These are phyloP conservation scores for Centropristis striata DNA, from an alignment of 2,113 vertebrate genomes.

Conservation along the genomic window DNA sequence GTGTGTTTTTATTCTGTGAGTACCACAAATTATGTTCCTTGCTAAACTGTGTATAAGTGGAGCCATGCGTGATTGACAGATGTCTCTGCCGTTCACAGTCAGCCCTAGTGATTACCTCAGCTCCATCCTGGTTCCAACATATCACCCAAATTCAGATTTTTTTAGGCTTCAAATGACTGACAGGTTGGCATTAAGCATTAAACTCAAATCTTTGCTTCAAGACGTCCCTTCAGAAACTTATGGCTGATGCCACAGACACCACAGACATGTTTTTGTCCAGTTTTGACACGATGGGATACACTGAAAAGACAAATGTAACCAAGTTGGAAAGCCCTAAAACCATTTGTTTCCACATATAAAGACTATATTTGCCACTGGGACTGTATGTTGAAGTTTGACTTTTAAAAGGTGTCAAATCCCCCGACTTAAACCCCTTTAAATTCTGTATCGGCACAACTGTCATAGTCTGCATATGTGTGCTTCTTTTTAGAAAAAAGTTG, in stretches of 20 bases:
- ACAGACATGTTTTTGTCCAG: background rate
- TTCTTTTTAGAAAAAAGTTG: constrained; percentile 60
- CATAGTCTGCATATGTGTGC: constrained; percentile 58
- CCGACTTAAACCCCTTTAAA: constrained; percentile 29
- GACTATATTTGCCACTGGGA: constrained; percentile 29
- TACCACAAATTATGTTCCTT: constrained; percentile 32
- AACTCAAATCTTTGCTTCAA: constrained; percentile 17
- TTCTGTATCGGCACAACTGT: constrained; percentile 38
- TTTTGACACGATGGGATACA: background rate
- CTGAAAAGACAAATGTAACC: constrained; percentile 68
- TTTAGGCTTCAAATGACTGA: constrained; percentile 12
- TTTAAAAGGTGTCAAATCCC: constrained; percentile 46
- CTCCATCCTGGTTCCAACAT: constrained; percentile 12
- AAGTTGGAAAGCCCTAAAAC: constrained; percentile 21
- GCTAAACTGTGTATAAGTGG: background rate
- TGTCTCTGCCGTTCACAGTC: constrained; percentile 17
- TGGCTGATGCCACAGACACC: constrained; percentile 4
- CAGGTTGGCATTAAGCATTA: constrained; percentile 23
- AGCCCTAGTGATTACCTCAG: constrained; percentile 26
- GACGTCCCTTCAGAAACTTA: constrained; percentile 1
- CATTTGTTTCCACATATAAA: constrained; percentile 14
- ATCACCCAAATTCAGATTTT: constrained; percentile 1
- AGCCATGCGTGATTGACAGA: constrained; percentile 20
- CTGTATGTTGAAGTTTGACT: constrained; percentile 37
- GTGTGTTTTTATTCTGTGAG: constrained; percentile 9